A percentile compares a stretch with the other conserved stretches of the same genome.
Evolutionary conservation across 1,140 invertebrate species (phyloP).

Genomic region (Neuroterus valhalla): DNA sequence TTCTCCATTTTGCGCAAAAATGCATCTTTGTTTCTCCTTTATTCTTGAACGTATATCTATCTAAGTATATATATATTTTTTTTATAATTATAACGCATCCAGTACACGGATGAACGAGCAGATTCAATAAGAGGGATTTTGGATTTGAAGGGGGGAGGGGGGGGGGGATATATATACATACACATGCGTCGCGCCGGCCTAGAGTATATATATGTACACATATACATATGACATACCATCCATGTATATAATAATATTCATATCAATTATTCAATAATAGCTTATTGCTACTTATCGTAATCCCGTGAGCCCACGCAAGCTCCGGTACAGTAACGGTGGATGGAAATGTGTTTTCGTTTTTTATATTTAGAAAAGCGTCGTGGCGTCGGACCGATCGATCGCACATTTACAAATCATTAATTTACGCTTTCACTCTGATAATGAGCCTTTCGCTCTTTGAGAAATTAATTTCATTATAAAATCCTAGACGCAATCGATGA

Average conservation of each 20-base stretch:
- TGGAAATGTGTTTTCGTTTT: constrained; percentile 63
- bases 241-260: constrained; percentile 66
- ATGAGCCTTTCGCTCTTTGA: constrained; percentile 44
- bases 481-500: constrained; percentile 52
- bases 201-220: constrained; percentile 73
- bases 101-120: constrained; percentile 34
- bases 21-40: constrained; percentile 45
- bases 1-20: constrained; percentile 61
- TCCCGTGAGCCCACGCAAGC: constrained; percentile 36
- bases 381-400: constrained; percentile 45
- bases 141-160: constrained; percentile 2
- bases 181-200: constrained; percentile 60
- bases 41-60: constrained; percentile 44
- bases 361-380: constrained; percentile 41
- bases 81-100: constrained; percentile 53
- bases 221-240: constrained; percentile 72
- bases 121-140: constrained; percentile 17
- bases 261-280: constrained; percentile 58
- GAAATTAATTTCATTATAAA: constrained; percentile 58
- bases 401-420: constrained; percentile 63
- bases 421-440: constrained; percentile 50
- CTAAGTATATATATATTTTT: constrained; percentile 61
- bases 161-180: constrained; percentile 53
- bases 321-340: constrained; percentile 58
- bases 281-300: constrained; percentile 64